Percentiles rank a stretch among this genome's conserved stretches.
Evolutionary conservation across 2,888 invertebrate species (phyloP).

Genomic region (Drosophila lutescens): DNA sequence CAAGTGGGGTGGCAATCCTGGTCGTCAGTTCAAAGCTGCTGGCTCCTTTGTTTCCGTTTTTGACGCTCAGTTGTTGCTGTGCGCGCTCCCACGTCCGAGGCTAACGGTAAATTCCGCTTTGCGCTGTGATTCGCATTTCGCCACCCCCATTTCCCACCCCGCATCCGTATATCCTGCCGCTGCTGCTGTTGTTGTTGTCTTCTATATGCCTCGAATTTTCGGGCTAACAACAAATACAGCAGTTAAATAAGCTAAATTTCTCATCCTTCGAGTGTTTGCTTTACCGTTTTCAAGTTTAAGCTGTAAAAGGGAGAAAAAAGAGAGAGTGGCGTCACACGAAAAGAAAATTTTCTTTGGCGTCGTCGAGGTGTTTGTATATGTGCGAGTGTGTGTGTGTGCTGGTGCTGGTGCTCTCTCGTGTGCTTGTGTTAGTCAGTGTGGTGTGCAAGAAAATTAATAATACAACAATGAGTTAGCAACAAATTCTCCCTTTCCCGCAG

Average conservation of each 20-base stretch:
- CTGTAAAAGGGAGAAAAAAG: background rate
- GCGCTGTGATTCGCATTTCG: conserved; percentile 20
- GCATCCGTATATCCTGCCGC: conserved; percentile 30
- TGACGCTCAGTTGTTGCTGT: conserved; percentile 57
- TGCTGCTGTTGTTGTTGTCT: conserved; percentile 25
- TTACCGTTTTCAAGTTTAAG: background rate
- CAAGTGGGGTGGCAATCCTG: conserved; percentile 15
- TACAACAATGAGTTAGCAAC: conserved; percentile 5
- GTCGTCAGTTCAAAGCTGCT: conserved; percentile 7
- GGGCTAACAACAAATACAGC: conserved; percentile 26
- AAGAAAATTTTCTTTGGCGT: conserved; percentile 53
- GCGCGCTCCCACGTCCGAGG: conserved; percentile 54
- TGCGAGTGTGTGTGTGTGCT: conserved; percentile 8
- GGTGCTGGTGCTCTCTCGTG: conserved; percentile 7
- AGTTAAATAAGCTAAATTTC: background rate
- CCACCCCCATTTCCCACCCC: conserved; percentile 20
- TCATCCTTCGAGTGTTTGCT: background rate
- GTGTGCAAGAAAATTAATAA: conserved; percentile 16
- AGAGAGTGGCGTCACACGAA: conserved; percentile 47
- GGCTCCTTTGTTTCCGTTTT: conserved; percentile 39
- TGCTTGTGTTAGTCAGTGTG: conserved; percentile 8
- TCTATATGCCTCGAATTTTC: conserved; percentile 35
- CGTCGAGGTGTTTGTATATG: conserved; percentile 17
- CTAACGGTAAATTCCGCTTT: conserved; percentile 30
- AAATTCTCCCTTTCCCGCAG: conserved; percentile 22